Conservation (phyloP, 2,888 invertebrate species). For the Stenotaenia linearis region DNA sequence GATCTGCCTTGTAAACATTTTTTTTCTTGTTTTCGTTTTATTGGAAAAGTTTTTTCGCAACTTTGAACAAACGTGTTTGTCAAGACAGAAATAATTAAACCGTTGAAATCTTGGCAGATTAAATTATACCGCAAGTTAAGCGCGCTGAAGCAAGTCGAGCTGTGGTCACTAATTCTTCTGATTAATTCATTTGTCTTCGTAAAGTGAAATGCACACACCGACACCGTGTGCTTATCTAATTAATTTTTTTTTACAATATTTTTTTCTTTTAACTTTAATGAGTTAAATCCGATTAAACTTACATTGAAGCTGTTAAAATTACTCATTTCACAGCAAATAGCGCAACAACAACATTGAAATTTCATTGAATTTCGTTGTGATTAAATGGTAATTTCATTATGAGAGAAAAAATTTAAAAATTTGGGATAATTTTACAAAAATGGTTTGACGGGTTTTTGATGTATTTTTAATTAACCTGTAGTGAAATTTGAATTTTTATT, state of each 20-base stretch:
- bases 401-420: no score
- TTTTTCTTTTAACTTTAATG: not conserved
- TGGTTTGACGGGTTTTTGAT: no score
- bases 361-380: no score
- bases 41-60: not conserved
- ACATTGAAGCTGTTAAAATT: not conserved
- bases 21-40: not conserved
- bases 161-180: constrained; percentile 20
- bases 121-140: not conserved
- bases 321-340: no score
- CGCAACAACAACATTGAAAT: no score
- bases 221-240: not conserved
- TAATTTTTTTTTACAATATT: not conserved
- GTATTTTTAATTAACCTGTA: no score
- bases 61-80: not conserved
- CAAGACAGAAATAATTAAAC: not conserved
- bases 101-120: not conserved
- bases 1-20: not conserved
- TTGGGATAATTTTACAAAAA: no score
- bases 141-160: not conserved
- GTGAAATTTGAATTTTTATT: no score
- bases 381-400: no score
- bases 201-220: not conserved
- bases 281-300: not conserved
- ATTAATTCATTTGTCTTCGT: constrained; percentile 18